Base-by-base conservation (phyloP, 2,797 vertebrate genomes). In the Enteromius afrohamiltoni region DNA sequence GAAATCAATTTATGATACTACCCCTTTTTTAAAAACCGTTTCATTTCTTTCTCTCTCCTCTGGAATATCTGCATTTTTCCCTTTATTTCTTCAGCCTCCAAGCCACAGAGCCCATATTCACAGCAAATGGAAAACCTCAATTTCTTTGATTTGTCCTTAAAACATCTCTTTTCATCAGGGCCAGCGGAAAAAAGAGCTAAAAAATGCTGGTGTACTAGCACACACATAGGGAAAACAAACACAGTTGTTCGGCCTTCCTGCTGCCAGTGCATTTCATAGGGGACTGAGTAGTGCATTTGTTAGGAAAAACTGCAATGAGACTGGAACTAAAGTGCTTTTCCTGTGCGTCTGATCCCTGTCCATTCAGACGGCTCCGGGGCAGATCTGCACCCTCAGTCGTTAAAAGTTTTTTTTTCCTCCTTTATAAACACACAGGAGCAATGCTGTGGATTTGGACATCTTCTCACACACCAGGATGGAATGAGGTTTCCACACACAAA, bases 141-240 rank as follows among this genome's bases (percentile, higher is more conserved):
- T 75, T 14, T 58, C 88, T 93, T 90, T 92, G 88, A 92, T 92
- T 91, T 88, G 86, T 86, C 86, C 89, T 82, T 87, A 88, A 91
- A 89, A 89, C 80, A 73, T 83, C 9, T 0, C 77, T 92, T 42
- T 92, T 88, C 91, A 89, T 51, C 3, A 4, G 60, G 85, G 88
- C 89, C 89, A 91, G 53, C 40, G 73, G 1, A 23, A 78, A 85
- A 90, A 78, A 83, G 31, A 84, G 85, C 13, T 80, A 69, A 79
- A 90, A 87, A 87, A 87, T 83, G 84, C 53, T 77, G 51, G n/a
- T 37, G 49, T 65, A 79, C 60, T 42, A 34, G 85, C 19, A 26
- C 70, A 60, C 45, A 68, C 45, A 60, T 23, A 74, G 55, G 62
- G 64, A 82, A 86, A 81, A 84, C 77, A 87, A 84, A 84, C 45